Base-by-base conservation (phyloP, 2,113 vertebrate species). In the Orycteropus afer region DNA sequence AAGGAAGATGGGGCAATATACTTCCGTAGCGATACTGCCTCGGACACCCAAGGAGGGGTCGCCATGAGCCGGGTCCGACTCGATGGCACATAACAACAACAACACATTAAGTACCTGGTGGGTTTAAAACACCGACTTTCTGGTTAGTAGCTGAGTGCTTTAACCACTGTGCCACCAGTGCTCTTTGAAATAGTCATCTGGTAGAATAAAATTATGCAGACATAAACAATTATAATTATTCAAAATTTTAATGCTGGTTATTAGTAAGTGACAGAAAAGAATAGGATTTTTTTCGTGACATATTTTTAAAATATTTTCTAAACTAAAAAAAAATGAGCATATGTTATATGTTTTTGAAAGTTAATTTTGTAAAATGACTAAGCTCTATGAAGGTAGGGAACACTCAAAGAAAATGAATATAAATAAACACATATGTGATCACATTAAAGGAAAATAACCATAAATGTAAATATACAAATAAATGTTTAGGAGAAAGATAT, bases 281-380 rank as follows among this genome's bases (percentile, higher is more conserved):
- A 55, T 0, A 34, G 65, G 22, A 32, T 94, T 92, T 87, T 53
- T 86, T 89, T 40, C 67, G 53, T 86, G 25, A 81, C 9, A 71
- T 65, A 79, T 29, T 22, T 40, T 49, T 42, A n/a, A n/a, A 74
- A 3, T 61, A 11, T 20, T 87, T 93, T 78, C 29, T 78, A 90
- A 74, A 79, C 45, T 73, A 79, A 49, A 53, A 32, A 88, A 79
- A 89, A 55, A 51, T 14, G 34, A 78, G 15, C 14, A 17, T 23
- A 49, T 67, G 40, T 79, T 80, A 78, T 23, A 65, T 32, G 86
- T 69, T 89, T 91, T 93, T 76, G 71, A 77, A 89, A 80, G 9
- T 89, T 79, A 82, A 90, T 79, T 81, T 94, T 85, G 20, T 22
- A 95, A 94, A 94, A 93, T 80, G 40, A 85, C 42, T 76, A 89